Base-by-base conservation (phyloP, 2,888 invertebrate genomes). In the Zaprionus obscuricornis region DNA sequence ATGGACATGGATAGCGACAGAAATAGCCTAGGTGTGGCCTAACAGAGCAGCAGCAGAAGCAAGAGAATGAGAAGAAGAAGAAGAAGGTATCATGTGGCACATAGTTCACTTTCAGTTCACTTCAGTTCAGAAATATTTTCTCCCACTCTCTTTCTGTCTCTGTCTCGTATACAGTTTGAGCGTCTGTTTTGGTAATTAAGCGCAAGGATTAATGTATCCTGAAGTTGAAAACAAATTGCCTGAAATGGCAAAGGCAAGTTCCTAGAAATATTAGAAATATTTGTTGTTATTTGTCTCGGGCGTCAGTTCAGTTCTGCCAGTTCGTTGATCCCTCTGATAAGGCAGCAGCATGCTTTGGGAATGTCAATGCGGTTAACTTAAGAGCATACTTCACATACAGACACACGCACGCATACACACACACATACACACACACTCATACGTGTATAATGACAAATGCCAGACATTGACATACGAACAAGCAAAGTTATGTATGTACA, bases 161-260 rank as follows among this genome's bases (percentile, higher is more conserved):
- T 11, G 16, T 13, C 33, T 11, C 17, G 1, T 29, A n/a, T n/a
- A n/a, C n/a, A n/a, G n/a, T n/a, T n/a, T n/a, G n/a, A n/a, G n/a
- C n/a, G n/a, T 37, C 27, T 17, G 5, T 22, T 29, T 22, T 39
- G 47, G 62, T 49, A 67, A 67, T 67, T 67, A 67, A 57, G 49
- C 33, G 27, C 14, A 31, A 42, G 46, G 45, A 60, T 52, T 68
- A 68, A 63, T 67, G 67, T 56, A 39, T 26, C 14, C 63, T 29
- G 29, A 39, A 42, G 45, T 37, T 7, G 24, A 14, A 39, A 49
- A 65, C 45, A 65, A 67, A 70, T 54, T 34, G 27, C 27, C 26
- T 6, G n/a, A 1, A 33, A 34, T 18, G 45, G 16, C 46, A 47
- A 47, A 43, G n/a, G 20, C 31, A 7, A 29, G 8, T n/a, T 24